Percentiles rank a stretch among this genome's conserved stretches.
Evolutionary conservation across 2,888 invertebrate genomes (phyloP).

Genomic region (Caenorhabditis plicata): DNA sequence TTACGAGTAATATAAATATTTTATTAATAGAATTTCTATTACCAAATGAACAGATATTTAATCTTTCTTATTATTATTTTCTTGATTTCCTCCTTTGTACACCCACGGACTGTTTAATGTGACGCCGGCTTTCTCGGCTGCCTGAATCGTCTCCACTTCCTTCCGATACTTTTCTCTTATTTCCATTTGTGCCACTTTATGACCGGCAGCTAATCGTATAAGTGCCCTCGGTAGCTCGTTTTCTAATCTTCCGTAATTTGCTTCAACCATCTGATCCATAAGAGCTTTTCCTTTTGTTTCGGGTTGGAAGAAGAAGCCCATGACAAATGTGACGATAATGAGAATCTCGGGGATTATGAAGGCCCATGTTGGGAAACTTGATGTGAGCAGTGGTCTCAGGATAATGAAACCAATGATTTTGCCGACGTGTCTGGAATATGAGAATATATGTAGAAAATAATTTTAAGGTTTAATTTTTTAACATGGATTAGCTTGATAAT

Average conservation of each 20-base stretch:
- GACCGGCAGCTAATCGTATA: conserved; percentile 56
- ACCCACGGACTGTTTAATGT: conserved; percentile 41
- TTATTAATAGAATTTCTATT: conserved; percentile 17
- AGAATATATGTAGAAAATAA: background rate
- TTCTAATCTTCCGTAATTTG: conserved; percentile 53
- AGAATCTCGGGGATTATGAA: conserved; percentile 56
- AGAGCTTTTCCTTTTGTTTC: conserved; percentile 56
- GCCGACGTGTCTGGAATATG: conserved; percentile 52
- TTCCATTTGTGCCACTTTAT: conserved; percentile 55
- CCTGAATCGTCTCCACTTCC: conserved; percentile 31
- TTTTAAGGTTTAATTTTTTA: no score
- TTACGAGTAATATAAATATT: conserved; percentile 5
- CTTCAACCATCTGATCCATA: conserved; percentile 60
- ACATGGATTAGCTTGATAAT: no score
- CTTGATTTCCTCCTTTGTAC: conserved; percentile 21
- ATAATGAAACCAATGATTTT: conserved; percentile 52
- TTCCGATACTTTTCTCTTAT: conserved; percentile 37
- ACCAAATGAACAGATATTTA: conserved; percentile 2
- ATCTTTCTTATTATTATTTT: conserved; percentile 4
- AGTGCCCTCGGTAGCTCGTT: conserved; percentile 53
- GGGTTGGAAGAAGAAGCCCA: conserved; percentile 58
- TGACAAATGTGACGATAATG: conserved; percentile 49
- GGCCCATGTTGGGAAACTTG: conserved; percentile 42
- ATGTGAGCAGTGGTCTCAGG: conserved; percentile 50
- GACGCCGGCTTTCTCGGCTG: conserved; percentile 26